Conservation (phyloP, 2,797 vertebrate genomes). For the Capromys pilorides region DNA sequence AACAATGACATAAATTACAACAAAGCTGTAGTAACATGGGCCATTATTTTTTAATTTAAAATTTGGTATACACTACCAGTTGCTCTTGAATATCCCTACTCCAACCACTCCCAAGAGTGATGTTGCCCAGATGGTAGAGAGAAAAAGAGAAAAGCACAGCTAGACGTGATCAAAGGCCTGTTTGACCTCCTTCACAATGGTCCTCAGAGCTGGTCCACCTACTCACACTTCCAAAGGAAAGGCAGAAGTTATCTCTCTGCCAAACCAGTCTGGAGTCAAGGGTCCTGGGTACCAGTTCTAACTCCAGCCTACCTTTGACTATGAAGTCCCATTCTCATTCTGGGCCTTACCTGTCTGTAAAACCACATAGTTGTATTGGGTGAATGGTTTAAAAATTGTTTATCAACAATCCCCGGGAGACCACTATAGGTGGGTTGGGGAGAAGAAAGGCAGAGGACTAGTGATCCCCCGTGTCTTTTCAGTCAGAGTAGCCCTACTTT, state of each 20-base stretch:
- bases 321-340: not conserved
- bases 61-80: not conserved
- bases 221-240: not conserved
- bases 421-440: not conserved
- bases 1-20: not conserved
- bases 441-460: not conserved
- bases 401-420: not conserved
- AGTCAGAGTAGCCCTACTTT: not conserved
- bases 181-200: not conserved
- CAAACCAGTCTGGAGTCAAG: not conserved
- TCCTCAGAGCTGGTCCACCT: not conserved
- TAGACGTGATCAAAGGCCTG: not conserved
- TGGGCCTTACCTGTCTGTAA: not conserved
- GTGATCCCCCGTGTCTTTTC: not conserved
- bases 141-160: not conserved
- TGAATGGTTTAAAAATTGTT: not conserved
- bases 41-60: not conserved
- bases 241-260: not conserved
- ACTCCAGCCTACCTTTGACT: not conserved
- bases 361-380: fast-evolving
- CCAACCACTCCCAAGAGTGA: not conserved
- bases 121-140: not conserved
- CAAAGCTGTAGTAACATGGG: not conserved
- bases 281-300: not conserved
- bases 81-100: not conserved